Conservation (phyloP, 2,113 vertebrate genomes). For the Labrus mixtus region DNA sequence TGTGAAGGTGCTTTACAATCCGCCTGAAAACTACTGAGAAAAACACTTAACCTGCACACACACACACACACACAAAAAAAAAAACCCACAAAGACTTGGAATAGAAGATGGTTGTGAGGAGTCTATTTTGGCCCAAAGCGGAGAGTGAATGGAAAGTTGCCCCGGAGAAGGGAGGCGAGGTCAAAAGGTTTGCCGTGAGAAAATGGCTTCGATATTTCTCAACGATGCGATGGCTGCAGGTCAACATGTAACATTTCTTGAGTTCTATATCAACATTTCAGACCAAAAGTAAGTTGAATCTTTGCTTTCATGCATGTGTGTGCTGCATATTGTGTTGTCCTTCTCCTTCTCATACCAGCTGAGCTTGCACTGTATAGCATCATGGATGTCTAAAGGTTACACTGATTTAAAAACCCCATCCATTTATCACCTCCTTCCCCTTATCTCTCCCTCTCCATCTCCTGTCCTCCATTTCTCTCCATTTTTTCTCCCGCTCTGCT, state of each 20-base stretch:
- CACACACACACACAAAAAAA: slow-evolving; percentile 34
- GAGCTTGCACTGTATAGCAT: not conserved
- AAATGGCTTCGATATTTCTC: slow-evolving; percentile 30
- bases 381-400: slow-evolving; percentile 7
- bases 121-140: slow-evolving; percentile 58
- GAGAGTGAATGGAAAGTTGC: slow-evolving; percentile 51
- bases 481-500: slow-evolving; percentile 23
- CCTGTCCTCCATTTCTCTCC: slow-evolving; percentile 37
- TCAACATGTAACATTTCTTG: slow-evolving; percentile 24
- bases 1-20: slow-evolving; percentile 72
- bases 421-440: slow-evolving; percentile 50
- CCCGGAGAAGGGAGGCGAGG: slow-evolving; percentile 49
- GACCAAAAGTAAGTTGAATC: not conserved
- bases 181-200: slow-evolving; percentile 40
- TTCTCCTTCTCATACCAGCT: not conserved
- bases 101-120: slow-evolving; percentile 46
- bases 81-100: slow-evolving; percentile 41
- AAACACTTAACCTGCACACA: slow-evolving; percentile 77
- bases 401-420: slow-evolving; percentile 56
- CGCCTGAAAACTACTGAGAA: slow-evolving; percentile 68
- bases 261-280: not conserved
- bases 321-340: too few relatives aligned
- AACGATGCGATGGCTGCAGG: slow-evolving; percentile 25
- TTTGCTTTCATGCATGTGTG: not conserved
- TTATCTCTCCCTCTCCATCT: slow-evolving; percentile 34